Conservation (phyloP, 2,888 invertebrate genomes). For the Chesias legatella region DNA sequence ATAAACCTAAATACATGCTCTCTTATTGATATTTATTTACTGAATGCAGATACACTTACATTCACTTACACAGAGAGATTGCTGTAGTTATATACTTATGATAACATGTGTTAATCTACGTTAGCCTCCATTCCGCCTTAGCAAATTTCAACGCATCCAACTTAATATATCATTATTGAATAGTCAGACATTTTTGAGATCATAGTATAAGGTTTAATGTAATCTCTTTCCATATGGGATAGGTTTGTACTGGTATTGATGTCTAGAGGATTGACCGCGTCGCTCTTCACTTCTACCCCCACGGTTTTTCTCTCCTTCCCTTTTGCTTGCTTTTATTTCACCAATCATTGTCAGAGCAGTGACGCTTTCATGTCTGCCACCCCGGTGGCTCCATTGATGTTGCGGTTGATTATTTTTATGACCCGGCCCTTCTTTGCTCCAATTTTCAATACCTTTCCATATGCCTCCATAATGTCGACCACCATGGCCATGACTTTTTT, state of each 20-base stretch:
- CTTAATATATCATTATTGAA: neutral
- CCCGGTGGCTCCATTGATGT: neutral
- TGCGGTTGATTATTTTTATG: too few relatives aligned
- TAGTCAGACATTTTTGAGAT: constrained; percentile 6
- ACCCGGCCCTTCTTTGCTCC: too few relatives aligned
- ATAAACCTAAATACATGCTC: constrained; percentile 8
- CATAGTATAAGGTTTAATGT: constrained; percentile 3
- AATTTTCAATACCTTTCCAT: too few relatives aligned
- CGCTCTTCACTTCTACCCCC: constrained; percentile 2
- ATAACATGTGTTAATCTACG: too few relatives aligned
- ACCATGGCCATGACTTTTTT: neutral
- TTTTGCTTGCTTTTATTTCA: constrained; percentile 1
- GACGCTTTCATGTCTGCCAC: too few relatives aligned
- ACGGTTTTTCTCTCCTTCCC: constrained; percentile 1
- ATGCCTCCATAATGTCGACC: neutral
- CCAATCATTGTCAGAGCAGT: too few relatives aligned
- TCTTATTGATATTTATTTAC: constrained; percentile 13
- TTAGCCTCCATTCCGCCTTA: constrained; percentile 5
- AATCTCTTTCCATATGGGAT: constrained; percentile 16
- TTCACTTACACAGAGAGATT: constrained; percentile 17
- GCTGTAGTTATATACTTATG: too few relatives aligned
- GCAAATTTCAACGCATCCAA: neutral
- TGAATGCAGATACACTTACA: constrained; percentile 15
- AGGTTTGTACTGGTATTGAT: constrained; percentile 11
- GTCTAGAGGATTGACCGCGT: constrained; percentile 9